These are phyloP conservation scores for Mimumesa dahlbomi DNA, from an alignment of 2,888 invertebrate genomes.

Conservation along the genomic window DNA sequence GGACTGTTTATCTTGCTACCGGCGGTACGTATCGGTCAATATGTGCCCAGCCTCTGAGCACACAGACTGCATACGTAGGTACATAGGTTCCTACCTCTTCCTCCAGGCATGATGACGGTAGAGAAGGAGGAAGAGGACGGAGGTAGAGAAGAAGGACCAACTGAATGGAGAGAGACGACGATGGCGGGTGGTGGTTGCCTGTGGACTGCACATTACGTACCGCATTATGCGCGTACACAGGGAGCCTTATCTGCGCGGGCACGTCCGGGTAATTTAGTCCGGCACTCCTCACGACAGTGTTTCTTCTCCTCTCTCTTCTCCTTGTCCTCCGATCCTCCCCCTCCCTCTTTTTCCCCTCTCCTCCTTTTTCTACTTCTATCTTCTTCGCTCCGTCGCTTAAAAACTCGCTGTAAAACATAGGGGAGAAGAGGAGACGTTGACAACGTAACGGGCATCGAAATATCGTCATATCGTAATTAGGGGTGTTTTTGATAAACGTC, in stretches of 20 bases:
- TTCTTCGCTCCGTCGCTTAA: slow-evolving; percentile 2
- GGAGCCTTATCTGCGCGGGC: slow-evolving; percentile 71
- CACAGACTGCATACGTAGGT: slow-evolving; percentile 69
- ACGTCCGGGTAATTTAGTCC: slow-evolving; percentile 71
- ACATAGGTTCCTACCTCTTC: slow-evolving; percentile 62
- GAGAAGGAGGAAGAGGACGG: slow-evolving; percentile 9
- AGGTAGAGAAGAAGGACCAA: slow-evolving; percentile 8
- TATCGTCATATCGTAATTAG: slow-evolving; percentile 35
- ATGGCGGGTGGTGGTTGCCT: slow-evolving; percentile 54
- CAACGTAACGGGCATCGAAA: slow-evolving; percentile 25
- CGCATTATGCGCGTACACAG: slow-evolving; percentile 74
- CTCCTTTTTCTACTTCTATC: background rate
- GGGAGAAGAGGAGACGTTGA: slow-evolving; percentile 4
- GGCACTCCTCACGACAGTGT: slow-evolving; percentile 61
- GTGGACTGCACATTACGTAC: slow-evolving; percentile 71
- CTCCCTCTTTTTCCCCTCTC: background rate
- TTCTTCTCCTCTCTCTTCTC: slow-evolving; percentile 42
- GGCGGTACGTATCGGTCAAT: slow-evolving; percentile 77
- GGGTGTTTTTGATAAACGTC: slow-evolving; percentile 25
- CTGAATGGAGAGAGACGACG: slow-evolving; percentile 12
- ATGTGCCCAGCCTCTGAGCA: slow-evolving; percentile 75
- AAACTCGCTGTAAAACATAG: slow-evolving; percentile 37
- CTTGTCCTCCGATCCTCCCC: slow-evolving; percentile 1
- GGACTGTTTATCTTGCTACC: slow-evolving; percentile 76
- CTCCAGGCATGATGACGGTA: slow-evolving; percentile 54